These are phyloP conservation scores for Paramormyrops kingsleyae DNA, from an alignment of 2,113 vertebrate genomes.

Conservation along the genomic window DNA sequence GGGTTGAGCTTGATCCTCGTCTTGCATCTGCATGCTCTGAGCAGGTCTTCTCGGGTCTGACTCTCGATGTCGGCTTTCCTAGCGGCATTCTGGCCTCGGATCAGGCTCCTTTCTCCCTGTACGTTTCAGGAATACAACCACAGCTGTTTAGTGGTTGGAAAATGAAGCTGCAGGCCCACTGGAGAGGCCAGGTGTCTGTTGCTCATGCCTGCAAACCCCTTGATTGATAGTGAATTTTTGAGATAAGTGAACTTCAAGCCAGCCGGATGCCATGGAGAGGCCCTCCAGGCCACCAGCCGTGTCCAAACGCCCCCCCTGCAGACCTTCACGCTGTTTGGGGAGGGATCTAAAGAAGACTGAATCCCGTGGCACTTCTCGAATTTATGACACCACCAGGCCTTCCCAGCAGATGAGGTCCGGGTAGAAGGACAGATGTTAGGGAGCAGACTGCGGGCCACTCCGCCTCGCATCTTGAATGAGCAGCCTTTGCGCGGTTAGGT, in stretches of 20 bases:
- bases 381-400: conserved; percentile 5
- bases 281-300: neutral
- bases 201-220: conserved; percentile 36
- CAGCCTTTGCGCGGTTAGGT: neutral
- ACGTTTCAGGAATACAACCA: neutral
- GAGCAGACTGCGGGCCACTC: neutral
- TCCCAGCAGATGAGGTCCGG: neutral
- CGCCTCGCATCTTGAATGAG: neutral
- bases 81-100: conserved; percentile 8
- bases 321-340: conserved; percentile 6
- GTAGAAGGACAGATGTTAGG: neutral
- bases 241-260: conserved; percentile 31
- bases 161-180: conserved; percentile 26
- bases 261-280: conserved; percentile 42
- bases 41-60: conserved; percentile 31
- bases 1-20: conserved; percentile 27
- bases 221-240: conserved; percentile 43
- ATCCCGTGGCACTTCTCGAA: conserved; percentile 7
- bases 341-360: neutral
- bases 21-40: neutral
- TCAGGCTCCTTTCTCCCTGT: neutral
- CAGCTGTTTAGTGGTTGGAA: neutral
- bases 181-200: neutral
- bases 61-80: conserved; percentile 12
- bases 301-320: neutral